These are phyloP conservation scores for Oryctolagus cuniculus DNA, from an alignment of 2,113 vertebrate genomes.

Conservation along the genomic window DNA sequence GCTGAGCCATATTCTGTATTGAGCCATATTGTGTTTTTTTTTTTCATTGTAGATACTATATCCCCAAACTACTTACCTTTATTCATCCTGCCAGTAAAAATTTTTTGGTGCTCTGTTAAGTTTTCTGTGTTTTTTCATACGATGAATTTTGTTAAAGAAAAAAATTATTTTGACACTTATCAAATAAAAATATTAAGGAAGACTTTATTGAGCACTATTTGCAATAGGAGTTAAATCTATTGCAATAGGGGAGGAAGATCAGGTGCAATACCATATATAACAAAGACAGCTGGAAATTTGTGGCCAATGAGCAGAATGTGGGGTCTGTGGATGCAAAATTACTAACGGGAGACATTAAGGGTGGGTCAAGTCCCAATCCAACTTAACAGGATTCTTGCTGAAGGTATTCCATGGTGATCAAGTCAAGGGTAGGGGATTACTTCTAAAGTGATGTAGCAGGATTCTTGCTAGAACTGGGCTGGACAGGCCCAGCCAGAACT, in stretches of 20 bases:
- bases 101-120: neutral
- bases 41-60: slow-evolving; percentile 31
- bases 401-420: neutral
- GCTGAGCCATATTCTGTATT: slow-evolving; percentile 1
- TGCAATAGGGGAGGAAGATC: neutral
- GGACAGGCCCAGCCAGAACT: neutral
- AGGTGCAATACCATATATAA: neutral
- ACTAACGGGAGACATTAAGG: slow-evolving; percentile 23
- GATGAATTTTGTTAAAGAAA: slow-evolving; percentile 22
- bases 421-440: neutral
- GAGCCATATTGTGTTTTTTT: slow-evolving; percentile 31
- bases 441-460: neutral
- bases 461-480: slow-evolving; percentile 49
- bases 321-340: slow-evolving; percentile 19
- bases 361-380: neutral
- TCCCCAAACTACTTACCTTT: slow-evolving; percentile 15
- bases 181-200: slow-evolving; percentile 14
- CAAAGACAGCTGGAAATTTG: neutral
- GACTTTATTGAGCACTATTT: slow-evolving; percentile 7
- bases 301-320: neutral
- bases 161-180: slow-evolving; percentile 28
- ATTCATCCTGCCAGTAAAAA: slow-evolving; percentile 2
- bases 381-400: neutral
- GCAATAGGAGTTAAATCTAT: slow-evolving; percentile 9
- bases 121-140: slow-evolving; percentile 60